A percentile compares a stretch with the other conserved stretches of the same genome.
These are phyloP conservation scores for Eunapius fragilis DNA, from an alignment of 37 sponge, comb jelly and placozoan species.

Conservation along the genomic window DNA sequence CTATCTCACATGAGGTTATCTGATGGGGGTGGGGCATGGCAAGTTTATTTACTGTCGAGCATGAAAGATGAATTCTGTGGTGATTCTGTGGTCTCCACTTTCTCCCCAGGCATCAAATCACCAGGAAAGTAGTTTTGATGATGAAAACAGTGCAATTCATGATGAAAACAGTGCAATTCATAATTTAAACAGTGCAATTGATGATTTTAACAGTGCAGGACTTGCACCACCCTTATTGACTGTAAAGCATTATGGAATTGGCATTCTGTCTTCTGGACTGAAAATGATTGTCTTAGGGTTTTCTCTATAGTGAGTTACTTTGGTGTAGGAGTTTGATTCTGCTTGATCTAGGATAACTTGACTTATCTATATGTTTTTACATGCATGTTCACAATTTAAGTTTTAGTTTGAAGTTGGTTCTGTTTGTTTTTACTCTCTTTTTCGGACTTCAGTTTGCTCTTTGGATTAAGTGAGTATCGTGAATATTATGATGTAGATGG, in stretches of 20 bases:
- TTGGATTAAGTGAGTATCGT: neutral
- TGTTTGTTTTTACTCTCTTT: neutral
- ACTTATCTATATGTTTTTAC: neutral
- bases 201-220: neutral
- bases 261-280: neutral
- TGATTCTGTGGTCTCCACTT: too few species aligned
- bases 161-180: too few species aligned
- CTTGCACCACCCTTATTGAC: neutral
- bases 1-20: too few species aligned
- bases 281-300: neutral
- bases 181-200: too few species aligned
- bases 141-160: too few species aligned
- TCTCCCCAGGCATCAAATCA: too few species aligned
- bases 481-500: neutral
- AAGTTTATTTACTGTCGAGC: too few species aligned
- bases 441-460: neutral
- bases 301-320: neutral
- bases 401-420: neutral
- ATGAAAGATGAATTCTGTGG: too few species aligned
- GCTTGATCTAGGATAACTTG: too few species aligned
- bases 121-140: too few species aligned
- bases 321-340: neutral
- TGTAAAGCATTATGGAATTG: neutral
- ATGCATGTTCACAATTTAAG: neutral
- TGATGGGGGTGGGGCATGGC: too few species aligned